Evolutionary conservation across 2,888 invertebrate genomes (phyloP), one percentile per base, ranked within the genome.

Genomic region (Microplitis manilae): DNA sequence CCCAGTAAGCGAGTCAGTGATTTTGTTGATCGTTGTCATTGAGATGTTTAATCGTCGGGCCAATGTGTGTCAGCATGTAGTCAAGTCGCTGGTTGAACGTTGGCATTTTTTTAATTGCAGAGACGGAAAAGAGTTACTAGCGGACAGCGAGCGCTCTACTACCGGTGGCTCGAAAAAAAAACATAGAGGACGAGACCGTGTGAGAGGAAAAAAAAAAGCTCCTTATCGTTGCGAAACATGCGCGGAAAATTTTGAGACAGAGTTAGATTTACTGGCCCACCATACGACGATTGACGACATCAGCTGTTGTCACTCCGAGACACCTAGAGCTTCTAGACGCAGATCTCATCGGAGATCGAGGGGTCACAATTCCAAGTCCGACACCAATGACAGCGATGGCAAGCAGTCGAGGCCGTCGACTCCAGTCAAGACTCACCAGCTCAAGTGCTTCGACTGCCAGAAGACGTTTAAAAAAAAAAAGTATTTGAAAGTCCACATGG

Each of bases 391-490:
- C 30, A 30, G 30, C 30, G 30, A 30, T 30, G 30, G 30, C 30
- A 30, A 30, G 4, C 30, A 30, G 30, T 30, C 30, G 4, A 30
- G 30, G 30, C 30, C 30, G 30, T 8, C 8, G 13, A 8, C 50
- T 50, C 50, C 50, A 50, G 50, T 50, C 13, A 30, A 30, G 30
- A 30, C 2, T 30, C 30, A 30, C 30, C 13, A 13, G 50, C 8
- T 84, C 2, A 75, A 80, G 30, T 89, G 88, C 67, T 79, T 81
- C 41, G 76, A 85, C 8, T 89, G 88, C 70, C 75, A 83, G 8
- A 87, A 86, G 39, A 76, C 83, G 0, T 87, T 89, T 64, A 87
- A 86, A 40, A 85, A 85, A 62, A 80, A 80, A 50, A 84, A 85
- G 7, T 87, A 86, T 59, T 73, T 87, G 6, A 85, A 84, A 4